phyloP scores from a whole-genome alignment of 1,140 invertebrate species.

The Pinna nobilis region DNA sequence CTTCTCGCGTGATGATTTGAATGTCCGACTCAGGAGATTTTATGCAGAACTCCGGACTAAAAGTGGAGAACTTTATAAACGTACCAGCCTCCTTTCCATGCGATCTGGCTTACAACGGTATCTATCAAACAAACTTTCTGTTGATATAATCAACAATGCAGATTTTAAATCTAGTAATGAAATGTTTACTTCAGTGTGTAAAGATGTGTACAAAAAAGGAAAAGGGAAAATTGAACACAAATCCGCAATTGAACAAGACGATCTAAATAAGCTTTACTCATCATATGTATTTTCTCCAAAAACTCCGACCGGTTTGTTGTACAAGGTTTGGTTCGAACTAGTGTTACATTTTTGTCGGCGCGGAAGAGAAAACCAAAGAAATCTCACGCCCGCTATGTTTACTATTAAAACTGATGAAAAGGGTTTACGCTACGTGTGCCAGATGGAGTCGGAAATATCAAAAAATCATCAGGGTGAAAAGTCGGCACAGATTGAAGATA shows the following conservation, averaged over 20 bases:
- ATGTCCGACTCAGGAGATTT: background rate
- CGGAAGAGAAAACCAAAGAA: constrained; percentile 28
- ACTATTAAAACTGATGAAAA: background rate
- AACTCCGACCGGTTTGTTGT: constrained; percentile 13
- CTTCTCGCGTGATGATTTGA: background rate
- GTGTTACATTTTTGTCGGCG: constrained; percentile 23
- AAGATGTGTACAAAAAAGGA: constrained; percentile 1
- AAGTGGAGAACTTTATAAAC: constrained; percentile 1
- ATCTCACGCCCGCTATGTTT: constrained; percentile 2
- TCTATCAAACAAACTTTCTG: background rate
- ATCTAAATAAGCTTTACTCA: constrained; percentile 10
- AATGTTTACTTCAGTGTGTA: constrained; percentile 18
- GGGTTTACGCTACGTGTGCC: background rate
- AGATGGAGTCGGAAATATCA: background rate
- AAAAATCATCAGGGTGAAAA: background rate
- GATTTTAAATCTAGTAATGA: background rate
- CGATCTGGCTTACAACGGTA: constrained; percentile 19
- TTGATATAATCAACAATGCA: constrained; percentile 10
- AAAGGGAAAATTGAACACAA: background rate
- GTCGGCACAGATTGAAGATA: constrained; percentile 11
- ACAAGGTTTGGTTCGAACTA: constrained; percentile 19
- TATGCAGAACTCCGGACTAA: constrained; percentile 4
- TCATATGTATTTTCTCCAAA: background rate
- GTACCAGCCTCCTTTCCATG: background rate
- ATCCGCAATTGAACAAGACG: background rate